These are phyloP conservation scores for Megamerina dolium DNA, from an alignment of 2,888 invertebrate genomes.

Conservation along the genomic window DNA sequence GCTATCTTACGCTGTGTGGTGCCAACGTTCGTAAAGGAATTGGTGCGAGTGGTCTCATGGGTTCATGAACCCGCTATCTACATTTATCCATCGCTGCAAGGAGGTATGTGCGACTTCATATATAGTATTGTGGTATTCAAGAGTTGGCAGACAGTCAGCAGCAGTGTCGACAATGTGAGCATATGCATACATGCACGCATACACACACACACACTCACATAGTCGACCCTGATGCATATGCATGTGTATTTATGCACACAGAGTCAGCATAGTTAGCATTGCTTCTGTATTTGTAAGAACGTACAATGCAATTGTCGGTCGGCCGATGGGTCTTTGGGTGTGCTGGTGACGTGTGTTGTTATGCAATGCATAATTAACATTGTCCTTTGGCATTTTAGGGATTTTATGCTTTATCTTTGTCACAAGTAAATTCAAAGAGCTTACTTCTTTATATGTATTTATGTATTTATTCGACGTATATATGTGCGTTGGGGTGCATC, in stretches of 20 bases:
- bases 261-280: too few species aligned
- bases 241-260: slow-evolving; percentile 5
- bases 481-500: too few species aligned
- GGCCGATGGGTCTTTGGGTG: slow-evolving; percentile 14
- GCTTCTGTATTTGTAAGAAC: too few species aligned
- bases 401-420: background rate
- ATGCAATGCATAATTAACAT: slow-evolving; percentile 32
- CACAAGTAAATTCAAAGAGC: too few species aligned
- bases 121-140: slow-evolving; percentile 1
- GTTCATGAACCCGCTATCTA: slow-evolving; percentile 68
- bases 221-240: slow-evolving; percentile 14
- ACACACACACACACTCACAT: slow-evolving; percentile 17
- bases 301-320: too few species aligned
- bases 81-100: slow-evolving; percentile 69
- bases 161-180: slow-evolving; percentile 17
- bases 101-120: slow-evolving; percentile 54
- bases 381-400: slow-evolving; percentile 32
- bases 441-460: too few species aligned
- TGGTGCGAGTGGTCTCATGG: slow-evolving; percentile 70
- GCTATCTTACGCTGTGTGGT: slow-evolving; percentile 67
- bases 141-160: slow-evolving; percentile 3
- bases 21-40: slow-evolving; percentile 67
- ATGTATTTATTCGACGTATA: too few species aligned
- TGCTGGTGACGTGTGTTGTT: too few species aligned
- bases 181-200: slow-evolving; percentile 25